phyloP scores from a whole-genome alignment of 2,888 invertebrate genomes.

The Eupithecia exiguata region DNA sequence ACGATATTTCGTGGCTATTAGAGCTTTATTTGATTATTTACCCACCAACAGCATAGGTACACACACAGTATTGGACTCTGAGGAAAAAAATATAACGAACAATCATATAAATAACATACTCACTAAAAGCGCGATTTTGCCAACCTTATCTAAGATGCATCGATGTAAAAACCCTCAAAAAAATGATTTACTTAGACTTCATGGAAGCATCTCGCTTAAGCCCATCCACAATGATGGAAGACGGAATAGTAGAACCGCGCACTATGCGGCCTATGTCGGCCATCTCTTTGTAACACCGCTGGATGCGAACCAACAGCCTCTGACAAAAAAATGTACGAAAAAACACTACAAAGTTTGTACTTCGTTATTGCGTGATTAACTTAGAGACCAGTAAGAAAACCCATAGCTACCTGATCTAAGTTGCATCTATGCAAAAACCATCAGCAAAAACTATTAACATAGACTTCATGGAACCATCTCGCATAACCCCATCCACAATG shows the following conservation, averaged over 20 bases:
- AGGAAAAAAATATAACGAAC: not conserved
- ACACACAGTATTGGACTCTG: not conserved
- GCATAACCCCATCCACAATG: constrained; percentile 73
- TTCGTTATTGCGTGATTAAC: not conserved
- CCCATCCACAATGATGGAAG: constrained; percentile 73
- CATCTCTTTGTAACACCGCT: constrained; percentile 76
- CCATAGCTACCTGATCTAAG: not conserved
- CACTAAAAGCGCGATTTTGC: not conserved
- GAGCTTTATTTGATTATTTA: no score
- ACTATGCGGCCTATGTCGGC: constrained; percentile 73
- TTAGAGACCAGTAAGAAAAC: not conserved
- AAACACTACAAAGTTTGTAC: not conserved
- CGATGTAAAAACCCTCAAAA: not conserved
- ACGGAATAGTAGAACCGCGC: constrained; percentile 74
- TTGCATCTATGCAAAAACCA: not conserved
- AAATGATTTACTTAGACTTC: not conserved
- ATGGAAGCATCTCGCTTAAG: constrained; percentile 59
- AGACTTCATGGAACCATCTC: constrained; percentile 40
- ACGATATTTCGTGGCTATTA: no score
- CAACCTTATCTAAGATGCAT: not conserved
- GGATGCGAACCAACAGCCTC: constrained; percentile 62
- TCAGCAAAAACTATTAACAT: not conserved
- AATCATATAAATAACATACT: not conserved
- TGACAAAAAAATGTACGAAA: constrained; percentile 43
- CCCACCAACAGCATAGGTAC: no score